These are phyloP conservation scores for Drosophila grimshawi DNA, from an alignment of 1,140 invertebrate species.

Conservation along the genomic window DNA sequence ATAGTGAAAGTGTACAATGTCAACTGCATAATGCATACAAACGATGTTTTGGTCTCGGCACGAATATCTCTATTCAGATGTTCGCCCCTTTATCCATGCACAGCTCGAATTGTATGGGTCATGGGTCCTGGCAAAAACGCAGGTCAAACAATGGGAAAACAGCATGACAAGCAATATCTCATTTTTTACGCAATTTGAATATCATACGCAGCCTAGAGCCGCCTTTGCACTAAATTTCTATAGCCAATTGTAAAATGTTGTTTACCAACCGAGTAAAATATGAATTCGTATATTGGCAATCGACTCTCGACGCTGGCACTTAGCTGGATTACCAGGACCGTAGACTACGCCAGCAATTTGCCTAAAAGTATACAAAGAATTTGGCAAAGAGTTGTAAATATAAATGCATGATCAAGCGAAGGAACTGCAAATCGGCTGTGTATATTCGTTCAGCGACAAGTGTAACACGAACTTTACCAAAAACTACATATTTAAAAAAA, in stretches of 20 bases:
- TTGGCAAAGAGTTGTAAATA: slow-evolving; percentile 69
- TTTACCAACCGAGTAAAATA: slow-evolving; percentile 58
- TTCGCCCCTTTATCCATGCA: slow-evolving; percentile 25
- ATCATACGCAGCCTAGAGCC: slow-evolving; percentile 15
- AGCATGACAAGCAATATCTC: slow-evolving; percentile 23
- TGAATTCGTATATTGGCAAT: slow-evolving; percentile 40
- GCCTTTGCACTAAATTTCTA: slow-evolving; percentile 25
- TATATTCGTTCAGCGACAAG: slow-evolving; percentile 5
- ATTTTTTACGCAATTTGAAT: slow-evolving; percentile 26
- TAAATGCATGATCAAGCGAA: slow-evolving; percentile 65
- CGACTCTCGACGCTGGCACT: slow-evolving; percentile 38
- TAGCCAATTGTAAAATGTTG: slow-evolving; percentile 63
- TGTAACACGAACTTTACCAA: not conserved
- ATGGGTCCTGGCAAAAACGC: slow-evolving; percentile 5
- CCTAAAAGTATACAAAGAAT: slow-evolving; percentile 73
- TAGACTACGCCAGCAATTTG: slow-evolving; percentile 59
- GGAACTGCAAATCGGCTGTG: slow-evolving; percentile 2
- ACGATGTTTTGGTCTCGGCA: not conserved
- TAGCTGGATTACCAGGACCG: slow-evolving; percentile 55
- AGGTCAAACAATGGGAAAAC: slow-evolving; percentile 15
- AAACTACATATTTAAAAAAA: too few relatives aligned
- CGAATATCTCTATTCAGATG: slow-evolving; percentile 33
- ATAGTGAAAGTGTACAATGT: slow-evolving; percentile 15
- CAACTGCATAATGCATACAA: slow-evolving; percentile 1
- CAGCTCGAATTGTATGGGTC: not conserved